A percentile compares a stretch with the other conserved stretches of the same genome.
Evolutionary conservation across 2,113 vertebrate genomes (phyloP).

Genomic region (Chunga burmeisteri): DNA sequence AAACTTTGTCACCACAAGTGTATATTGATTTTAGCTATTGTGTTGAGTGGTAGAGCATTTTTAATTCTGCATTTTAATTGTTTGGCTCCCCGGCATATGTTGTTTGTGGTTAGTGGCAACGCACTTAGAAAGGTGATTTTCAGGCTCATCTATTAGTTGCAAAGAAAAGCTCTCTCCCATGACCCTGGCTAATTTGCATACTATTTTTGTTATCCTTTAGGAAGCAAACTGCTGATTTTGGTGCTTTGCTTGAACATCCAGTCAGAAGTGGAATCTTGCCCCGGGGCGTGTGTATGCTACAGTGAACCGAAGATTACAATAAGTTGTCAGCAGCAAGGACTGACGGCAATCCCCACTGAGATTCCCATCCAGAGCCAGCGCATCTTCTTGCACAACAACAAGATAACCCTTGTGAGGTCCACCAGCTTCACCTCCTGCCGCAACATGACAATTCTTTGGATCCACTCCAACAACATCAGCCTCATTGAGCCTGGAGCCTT

Average conservation of each 20-base stretch:
- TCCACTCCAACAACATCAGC: slow-evolving; percentile 95
- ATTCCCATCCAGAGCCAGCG: slow-evolving; percentile 93
- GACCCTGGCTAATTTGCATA: slow-evolving; percentile 25
- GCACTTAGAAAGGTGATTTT: neutral
- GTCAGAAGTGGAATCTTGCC: slow-evolving; percentile 83
- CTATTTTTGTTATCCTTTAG: slow-evolving; percentile 71
- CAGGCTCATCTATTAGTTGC: neutral
- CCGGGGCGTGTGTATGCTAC: slow-evolving; percentile 93
- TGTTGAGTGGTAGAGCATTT: neutral
- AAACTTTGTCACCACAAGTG: neutral
- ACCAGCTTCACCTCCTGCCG: slow-evolving; percentile 91
- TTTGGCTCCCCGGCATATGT: neutral
- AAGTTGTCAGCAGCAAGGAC: slow-evolving; percentile 95
- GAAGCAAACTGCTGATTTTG: slow-evolving; percentile 90
- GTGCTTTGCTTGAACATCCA: slow-evolving; percentile 90
- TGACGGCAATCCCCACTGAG: slow-evolving; percentile 87
- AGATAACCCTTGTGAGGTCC: slow-evolving; percentile 84
- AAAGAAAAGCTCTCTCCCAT: neutral
- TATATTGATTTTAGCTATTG: neutral
- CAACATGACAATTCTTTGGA: slow-evolving; percentile 94
- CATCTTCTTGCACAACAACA: slow-evolving; percentile 97
- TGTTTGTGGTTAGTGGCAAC: neutral
- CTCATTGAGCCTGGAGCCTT: slow-evolving; percentile 90
- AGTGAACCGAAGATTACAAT: slow-evolving; percentile 91
- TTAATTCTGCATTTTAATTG: neutral